Percentiles rank a stretch among this genome's conserved stretches.
phyloP scores from a whole-genome alignment of 2,888 invertebrate species.

The Andrena praecox region DNA sequence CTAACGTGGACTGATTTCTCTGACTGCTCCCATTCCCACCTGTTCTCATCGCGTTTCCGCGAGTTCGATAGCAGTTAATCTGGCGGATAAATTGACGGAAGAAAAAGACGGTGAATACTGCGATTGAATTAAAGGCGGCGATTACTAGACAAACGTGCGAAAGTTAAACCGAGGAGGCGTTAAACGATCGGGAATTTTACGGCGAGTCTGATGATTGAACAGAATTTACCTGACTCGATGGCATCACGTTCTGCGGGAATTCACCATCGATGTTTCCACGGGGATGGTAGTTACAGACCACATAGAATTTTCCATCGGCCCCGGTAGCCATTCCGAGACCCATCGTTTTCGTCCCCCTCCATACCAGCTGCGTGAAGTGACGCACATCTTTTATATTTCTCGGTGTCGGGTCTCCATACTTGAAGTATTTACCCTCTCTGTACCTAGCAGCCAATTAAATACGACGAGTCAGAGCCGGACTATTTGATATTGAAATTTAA shows the following conservation, averaged over 20 bases:
- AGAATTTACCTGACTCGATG: conserved; percentile 32
- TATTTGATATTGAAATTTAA: conserved; percentile 9
- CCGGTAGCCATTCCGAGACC: conserved; percentile 86
- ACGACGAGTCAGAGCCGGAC: neutral
- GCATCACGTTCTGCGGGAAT: conserved; percentile 73
- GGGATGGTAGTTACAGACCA: conserved; percentile 87
- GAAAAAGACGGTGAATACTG: neutral
- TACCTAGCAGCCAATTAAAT: conserved; percentile 70
- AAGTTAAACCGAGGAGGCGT: neutral
- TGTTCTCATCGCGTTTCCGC: neutral
- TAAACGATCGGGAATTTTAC: neutral
- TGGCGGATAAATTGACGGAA: neutral
- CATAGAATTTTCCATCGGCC: conserved; percentile 82
- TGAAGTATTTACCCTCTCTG: conserved; percentile 74
- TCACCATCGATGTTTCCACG: conserved; percentile 85
- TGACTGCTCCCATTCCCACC: conserved; percentile 20
- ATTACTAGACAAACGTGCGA: neutral
- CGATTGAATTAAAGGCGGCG: neutral
- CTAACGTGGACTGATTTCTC: conserved; percentile 18
- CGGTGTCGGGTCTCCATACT: conserved; percentile 70
- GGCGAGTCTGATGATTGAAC: neutral
- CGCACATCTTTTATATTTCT: conserved; percentile 78
- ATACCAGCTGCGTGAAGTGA: conserved; percentile 87
- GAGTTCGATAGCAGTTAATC: neutral
- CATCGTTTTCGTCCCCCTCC: conserved; percentile 85